Evolutionary conservation across 2,888 invertebrate species (phyloP).

Genomic region (Epistrophe eligans): DNA sequence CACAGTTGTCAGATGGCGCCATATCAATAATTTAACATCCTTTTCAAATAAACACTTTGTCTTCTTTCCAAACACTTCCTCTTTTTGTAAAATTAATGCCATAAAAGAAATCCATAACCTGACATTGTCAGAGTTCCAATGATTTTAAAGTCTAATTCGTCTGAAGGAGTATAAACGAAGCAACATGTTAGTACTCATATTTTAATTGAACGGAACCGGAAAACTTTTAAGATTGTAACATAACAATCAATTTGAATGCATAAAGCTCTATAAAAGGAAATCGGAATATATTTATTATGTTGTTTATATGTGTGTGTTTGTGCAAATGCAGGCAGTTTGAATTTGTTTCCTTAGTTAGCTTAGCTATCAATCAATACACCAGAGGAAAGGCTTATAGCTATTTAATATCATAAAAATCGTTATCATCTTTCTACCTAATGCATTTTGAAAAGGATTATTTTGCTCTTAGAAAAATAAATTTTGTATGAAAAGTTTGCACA

Average conservation of each 20-base stretch:
- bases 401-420: background rate
- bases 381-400: background rate
- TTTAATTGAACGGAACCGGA: conserved; percentile 24
- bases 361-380: background rate
- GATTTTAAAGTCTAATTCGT: conserved; percentile 7
- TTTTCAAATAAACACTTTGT: too few species aligned
- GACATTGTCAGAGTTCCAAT: conserved; percentile 6
- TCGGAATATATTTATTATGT: background rate
- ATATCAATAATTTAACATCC: too few species aligned
- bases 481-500: background rate
- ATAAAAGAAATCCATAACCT: background rate
- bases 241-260: background rate
- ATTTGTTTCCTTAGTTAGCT: background rate
- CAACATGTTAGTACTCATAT: background rate
- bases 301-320: background rate
- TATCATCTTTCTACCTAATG: background rate
- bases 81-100: background rate
- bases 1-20: too few species aligned
- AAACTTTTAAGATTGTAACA: conserved; percentile 1
- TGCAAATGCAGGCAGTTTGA: background rate
- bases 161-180: background rate
- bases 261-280: background rate
- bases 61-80: too few species aligned
- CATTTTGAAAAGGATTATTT: background rate
- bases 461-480: background rate